A percentile compares a stretch with the other conserved stretches of the same genome.
Conservation (phyloP, 2,797 vertebrate species). For the Sylvilagus floridanus region DNA sequence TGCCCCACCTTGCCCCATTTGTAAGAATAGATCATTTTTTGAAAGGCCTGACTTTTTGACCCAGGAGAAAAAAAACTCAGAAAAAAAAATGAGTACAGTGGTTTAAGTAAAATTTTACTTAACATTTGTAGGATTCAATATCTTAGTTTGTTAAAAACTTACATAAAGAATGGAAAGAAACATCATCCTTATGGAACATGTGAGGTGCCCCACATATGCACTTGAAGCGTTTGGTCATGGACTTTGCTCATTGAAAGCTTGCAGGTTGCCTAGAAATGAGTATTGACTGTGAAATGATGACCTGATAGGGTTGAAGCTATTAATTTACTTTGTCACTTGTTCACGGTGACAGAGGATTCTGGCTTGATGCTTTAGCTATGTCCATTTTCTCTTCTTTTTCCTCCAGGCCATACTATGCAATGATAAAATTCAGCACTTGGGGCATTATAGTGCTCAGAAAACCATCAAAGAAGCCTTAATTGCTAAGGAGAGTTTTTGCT, state of each 20-base stretch:
- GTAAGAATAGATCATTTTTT: not conserved
- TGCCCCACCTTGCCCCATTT: not conserved
- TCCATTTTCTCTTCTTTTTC: not conserved
- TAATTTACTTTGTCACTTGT: conserved; percentile 35
- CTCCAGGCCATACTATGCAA: not conserved
- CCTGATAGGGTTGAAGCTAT: not conserved
- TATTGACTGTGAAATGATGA: not conserved
- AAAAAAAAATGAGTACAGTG: not conserved
- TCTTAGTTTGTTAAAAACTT: not conserved
- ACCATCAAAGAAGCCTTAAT: conserved; percentile 40
- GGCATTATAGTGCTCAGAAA: conserved; percentile 23
- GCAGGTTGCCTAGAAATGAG: not conserved
- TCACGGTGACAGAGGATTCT: not conserved
- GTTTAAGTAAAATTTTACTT: not conserved
- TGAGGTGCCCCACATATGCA: fast-evolving
- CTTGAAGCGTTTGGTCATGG: not conserved
- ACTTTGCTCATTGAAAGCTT: not conserved
- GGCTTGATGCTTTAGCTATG: not conserved
- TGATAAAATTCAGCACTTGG: not conserved
- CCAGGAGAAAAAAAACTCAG: not conserved
- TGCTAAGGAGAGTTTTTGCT: conserved; percentile 24
- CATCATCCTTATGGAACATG: not conserved
- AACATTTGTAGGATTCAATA: not conserved
- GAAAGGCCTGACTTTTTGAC: not conserved
- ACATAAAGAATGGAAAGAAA: not conserved